Evolutionary conservation across 2,888 invertebrate genomes (phyloP).

Genomic region (Scaptomyza flava): DNA sequence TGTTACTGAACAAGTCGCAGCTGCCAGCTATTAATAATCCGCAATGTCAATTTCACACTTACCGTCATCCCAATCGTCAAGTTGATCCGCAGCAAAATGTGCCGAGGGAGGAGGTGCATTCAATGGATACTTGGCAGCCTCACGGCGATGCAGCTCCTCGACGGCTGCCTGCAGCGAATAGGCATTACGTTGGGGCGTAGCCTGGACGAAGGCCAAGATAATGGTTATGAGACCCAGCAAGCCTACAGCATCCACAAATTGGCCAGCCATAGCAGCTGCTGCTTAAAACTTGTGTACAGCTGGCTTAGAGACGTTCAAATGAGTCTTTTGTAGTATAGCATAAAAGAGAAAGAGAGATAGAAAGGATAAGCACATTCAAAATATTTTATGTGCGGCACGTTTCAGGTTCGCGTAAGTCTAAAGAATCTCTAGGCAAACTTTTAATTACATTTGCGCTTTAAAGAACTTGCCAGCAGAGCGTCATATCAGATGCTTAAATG

Average conservation of each 20-base stretch:
- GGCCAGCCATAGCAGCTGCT: constrained; percentile 47
- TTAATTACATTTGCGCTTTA: constrained; percentile 74
- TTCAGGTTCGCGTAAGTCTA: constrained; percentile 27
- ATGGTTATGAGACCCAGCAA: constrained; percentile 27
- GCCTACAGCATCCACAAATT: constrained; percentile 34
- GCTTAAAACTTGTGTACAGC: constrained; percentile 22
- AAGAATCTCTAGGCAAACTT: constrained; percentile 45
- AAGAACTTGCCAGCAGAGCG: constrained; percentile 28
- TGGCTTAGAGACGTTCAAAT: constrained; percentile 10
- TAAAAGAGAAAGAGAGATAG: constrained; percentile 7
- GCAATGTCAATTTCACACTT: constrained; percentile 47
- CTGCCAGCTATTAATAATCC: not conserved
- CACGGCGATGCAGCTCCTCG: constrained; percentile 83
- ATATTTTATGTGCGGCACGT: constrained; percentile 64
- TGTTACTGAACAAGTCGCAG: constrained; percentile 3
- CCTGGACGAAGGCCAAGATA: constrained; percentile 40
- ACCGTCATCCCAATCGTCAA: constrained; percentile 84
- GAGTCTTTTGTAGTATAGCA: not conserved
- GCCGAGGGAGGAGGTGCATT: constrained; percentile 73
- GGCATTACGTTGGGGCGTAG: constrained; percentile 72
- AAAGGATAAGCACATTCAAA: constrained; percentile 47
- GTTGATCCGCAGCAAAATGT: constrained; percentile 64
- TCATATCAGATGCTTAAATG: constrained; percentile 16
- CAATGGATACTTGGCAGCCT: constrained; percentile 80
- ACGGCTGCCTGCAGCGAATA: constrained; percentile 84